Percentiles rank a stretch among this genome's conserved stretches.
phyloP scores from a whole-genome alignment of 2,888 invertebrate species.

The Neoaliturus tenellus region DNA sequence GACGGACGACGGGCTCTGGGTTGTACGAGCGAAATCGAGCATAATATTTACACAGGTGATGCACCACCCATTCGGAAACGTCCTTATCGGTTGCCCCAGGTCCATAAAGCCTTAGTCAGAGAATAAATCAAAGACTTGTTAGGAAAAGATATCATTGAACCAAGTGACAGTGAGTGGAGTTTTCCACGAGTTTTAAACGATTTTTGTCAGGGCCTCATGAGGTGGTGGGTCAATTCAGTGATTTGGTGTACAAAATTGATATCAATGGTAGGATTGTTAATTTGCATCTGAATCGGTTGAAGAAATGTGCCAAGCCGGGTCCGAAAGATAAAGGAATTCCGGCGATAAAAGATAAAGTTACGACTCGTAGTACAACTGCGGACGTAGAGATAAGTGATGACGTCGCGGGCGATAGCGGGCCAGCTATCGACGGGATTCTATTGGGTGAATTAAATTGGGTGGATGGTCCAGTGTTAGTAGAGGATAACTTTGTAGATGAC shows the following conservation, averaged over 20 bases:
- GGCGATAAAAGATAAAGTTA: not conserved
- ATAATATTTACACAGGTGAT: no score
- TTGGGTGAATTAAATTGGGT: constrained; percentile 3
- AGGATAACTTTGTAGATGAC: constrained; percentile 9
- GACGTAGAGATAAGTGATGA: not conserved
- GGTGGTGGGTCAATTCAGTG: constrained; percentile 7
- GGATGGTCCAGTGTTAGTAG: not conserved
- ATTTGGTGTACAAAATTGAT: not conserved
- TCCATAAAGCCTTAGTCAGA: constrained; percentile 20
- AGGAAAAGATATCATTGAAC: constrained; percentile 29
- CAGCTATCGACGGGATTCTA: not conserved
- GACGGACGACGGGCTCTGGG: not conserved
- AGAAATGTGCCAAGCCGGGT: not conserved
- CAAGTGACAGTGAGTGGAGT: not conserved
- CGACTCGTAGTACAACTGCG: not conserved
- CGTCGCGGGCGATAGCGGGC: not conserved
- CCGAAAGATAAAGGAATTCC: not conserved
- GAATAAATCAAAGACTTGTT: constrained; percentile 12
- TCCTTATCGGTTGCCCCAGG: constrained; percentile 42
- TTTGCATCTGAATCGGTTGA: constrained; percentile 15
- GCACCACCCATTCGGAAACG: constrained; percentile 11
- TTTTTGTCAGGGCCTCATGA: constrained; percentile 33
- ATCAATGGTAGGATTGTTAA: not conserved
- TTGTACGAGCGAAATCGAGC: constrained; percentile 27
- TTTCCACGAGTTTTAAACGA: not conserved